These are phyloP conservation scores for Sthenelais limicola DNA, from an alignment of 2,888 invertebrate species.

Conservation along the genomic window DNA sequence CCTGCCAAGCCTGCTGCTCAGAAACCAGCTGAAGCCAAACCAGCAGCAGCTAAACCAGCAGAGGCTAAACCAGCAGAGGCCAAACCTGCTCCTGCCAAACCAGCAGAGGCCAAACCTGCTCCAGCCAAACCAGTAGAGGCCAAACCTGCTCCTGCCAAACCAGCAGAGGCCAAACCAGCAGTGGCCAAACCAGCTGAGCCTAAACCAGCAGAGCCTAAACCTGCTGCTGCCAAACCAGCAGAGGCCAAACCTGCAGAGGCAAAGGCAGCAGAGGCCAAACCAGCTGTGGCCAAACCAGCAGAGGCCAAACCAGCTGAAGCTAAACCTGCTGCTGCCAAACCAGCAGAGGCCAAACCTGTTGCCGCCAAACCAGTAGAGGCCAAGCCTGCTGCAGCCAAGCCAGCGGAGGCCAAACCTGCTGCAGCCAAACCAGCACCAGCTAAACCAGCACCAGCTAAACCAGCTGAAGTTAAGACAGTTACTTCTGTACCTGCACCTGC, in stretches of 20 bases:
- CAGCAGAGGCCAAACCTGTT: not conserved
- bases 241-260: not conserved
- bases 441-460: not conserved
- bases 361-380: not conserved
- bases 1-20: slow-evolving; percentile 6
- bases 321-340: too few species aligned
- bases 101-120: not conserved
- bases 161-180: not conserved
- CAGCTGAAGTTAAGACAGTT: not conserved
- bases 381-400: not conserved
- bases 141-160: not conserved
- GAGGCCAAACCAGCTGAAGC: not conserved
- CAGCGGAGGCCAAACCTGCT: too few species aligned
- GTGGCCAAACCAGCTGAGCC: not conserved
- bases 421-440: not conserved
- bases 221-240: not conserved
- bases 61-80: not conserved
- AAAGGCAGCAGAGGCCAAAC: not conserved
- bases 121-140: not conserved
- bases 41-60: not conserved
- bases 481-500: not conserved
- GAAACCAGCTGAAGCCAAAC: not conserved
- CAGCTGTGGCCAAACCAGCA: not conserved
- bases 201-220: not conserved
- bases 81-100: not conserved